These are phyloP conservation scores for Chunga burmeisteri DNA, from an alignment of 2,113 vertebrate genomes.

Conservation along the genomic window DNA sequence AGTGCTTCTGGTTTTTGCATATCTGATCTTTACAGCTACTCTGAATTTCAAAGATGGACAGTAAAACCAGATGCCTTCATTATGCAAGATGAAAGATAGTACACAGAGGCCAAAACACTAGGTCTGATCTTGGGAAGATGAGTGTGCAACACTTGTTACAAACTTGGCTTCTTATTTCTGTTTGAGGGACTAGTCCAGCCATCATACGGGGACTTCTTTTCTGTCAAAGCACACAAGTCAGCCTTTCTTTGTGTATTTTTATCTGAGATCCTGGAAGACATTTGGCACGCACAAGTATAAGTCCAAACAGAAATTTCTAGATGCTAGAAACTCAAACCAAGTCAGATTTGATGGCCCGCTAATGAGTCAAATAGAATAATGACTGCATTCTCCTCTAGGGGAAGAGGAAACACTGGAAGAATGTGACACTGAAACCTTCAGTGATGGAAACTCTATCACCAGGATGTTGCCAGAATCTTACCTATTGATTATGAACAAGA, in stretches of 20 bases:
- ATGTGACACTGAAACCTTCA: not conserved
- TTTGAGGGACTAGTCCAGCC: not conserved
- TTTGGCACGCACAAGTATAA: not conserved
- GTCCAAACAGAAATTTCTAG: not conserved
- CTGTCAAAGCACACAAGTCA: not conserved
- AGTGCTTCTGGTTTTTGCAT: not conserved
- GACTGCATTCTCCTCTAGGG: not conserved
- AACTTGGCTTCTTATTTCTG: not conserved
- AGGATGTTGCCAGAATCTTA: not conserved
- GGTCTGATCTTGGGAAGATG: not conserved
- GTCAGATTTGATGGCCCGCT: not conserved
- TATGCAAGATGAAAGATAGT: not conserved
- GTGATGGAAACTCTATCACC: not conserved
- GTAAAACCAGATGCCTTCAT: not conserved
- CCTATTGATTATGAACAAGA: not conserved
- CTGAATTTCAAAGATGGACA: not conserved
- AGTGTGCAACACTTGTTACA: not conserved
- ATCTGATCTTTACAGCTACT: not conserved
- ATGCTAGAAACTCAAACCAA: not conserved
- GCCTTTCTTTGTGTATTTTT: not conserved
- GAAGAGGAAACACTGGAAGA: not conserved
- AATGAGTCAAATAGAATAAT: not conserved
- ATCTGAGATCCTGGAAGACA: not conserved
- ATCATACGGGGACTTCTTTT: not conserved
- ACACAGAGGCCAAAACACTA: not conserved